Base-by-base conservation (phyloP, 2,113 vertebrate species). In the Psettodes erumei region DNA sequence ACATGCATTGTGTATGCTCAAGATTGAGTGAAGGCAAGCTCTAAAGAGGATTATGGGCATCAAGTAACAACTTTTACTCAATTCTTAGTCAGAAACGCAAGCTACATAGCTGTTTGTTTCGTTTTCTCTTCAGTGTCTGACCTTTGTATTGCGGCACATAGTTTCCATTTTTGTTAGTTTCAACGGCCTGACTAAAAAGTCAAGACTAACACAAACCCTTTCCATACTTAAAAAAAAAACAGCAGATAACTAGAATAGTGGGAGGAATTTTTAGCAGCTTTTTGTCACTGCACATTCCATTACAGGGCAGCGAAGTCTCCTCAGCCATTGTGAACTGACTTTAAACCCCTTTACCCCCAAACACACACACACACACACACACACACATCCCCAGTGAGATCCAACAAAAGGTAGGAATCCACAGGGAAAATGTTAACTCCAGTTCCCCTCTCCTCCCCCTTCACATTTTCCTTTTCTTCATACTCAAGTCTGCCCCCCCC, bases 331-430 rank as follows among this genome's bases (percentile, higher is more conserved):
- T 32, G 64, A 56, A 21, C 58, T 70, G 60, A 71, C 60, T 64
- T 58, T 30, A 64, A 74, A 58, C 64, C 47, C 40, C 30, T 28
- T 27, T 40, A 13, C 38, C 40, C 28, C 38, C 3, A 51, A 7
- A 54, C 40, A 61, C 27, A 48, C 43, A 63, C 48, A 64, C 35
- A 70, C 32, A 51, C 45, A 73, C 40, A 73, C 35, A 54, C 53
- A 68, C 66, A 27, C 30, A 65, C 62, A 69, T 33, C 81, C 68
- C 87, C 61, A 51, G 83, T 54, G 84, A 71, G 89, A 84, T 56
- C 51, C 62, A 86, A 89, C 86, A 91, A 91, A 89, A 89, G 85
- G 82, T 55, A 75, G 72, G 85, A 85, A 81, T 89, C 80, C 61
- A 81, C 72, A 67, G 47, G 75, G 69, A 77, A 88, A 85, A 88